Evolutionary conservation across 1,140 invertebrate species (phyloP).

Genomic region (Mactra quadrangularis): DNA sequence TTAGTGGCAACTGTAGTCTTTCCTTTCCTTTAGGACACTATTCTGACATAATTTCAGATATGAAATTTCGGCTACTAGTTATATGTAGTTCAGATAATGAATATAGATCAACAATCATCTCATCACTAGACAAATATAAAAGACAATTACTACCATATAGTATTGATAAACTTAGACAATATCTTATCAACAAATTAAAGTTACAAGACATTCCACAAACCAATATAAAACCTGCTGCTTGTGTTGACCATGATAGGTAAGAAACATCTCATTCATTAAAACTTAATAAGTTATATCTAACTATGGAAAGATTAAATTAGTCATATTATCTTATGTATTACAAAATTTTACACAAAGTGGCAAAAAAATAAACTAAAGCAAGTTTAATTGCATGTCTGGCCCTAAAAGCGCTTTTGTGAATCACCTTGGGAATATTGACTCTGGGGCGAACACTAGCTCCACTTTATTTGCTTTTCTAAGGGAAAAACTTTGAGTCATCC

Average conservation of each 20-base stretch:
- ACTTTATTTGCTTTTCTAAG: too few species aligned
- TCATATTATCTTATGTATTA: too few species aligned
- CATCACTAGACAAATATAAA: slow-evolving; percentile 69
- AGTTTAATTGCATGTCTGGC: neutral
- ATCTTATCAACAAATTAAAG: slow-evolving; percentile 59
- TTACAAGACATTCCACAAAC: slow-evolving; percentile 7
- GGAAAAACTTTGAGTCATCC: too few species aligned
- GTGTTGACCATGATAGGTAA: slow-evolving; percentile 64
- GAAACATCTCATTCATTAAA: neutral
- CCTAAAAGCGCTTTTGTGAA: neutral
- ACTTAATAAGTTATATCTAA: too few species aligned
- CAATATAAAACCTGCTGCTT: slow-evolving; percentile 18
- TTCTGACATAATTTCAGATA: slow-evolving; percentile 39
- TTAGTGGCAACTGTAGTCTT: too few species aligned
- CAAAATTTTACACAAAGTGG: too few species aligned
- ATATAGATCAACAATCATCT: slow-evolving; percentile 70
- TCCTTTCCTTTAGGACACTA: neutral
- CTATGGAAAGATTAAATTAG: too few species aligned
- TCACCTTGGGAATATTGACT: neutral
- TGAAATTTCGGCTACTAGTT: slow-evolving; percentile 65
- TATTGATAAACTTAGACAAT: slow-evolving; percentile 46
- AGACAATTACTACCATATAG: slow-evolving; percentile 52
- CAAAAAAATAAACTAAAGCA: neutral
- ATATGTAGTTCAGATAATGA: slow-evolving; percentile 74
- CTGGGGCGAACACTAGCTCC: too few species aligned